Evolutionary conservation across 2,113 vertebrate genomes (phyloP), one percentile per base, ranked within the genome.

Genomic region (Girardinichthys multiradiatus): DNA sequence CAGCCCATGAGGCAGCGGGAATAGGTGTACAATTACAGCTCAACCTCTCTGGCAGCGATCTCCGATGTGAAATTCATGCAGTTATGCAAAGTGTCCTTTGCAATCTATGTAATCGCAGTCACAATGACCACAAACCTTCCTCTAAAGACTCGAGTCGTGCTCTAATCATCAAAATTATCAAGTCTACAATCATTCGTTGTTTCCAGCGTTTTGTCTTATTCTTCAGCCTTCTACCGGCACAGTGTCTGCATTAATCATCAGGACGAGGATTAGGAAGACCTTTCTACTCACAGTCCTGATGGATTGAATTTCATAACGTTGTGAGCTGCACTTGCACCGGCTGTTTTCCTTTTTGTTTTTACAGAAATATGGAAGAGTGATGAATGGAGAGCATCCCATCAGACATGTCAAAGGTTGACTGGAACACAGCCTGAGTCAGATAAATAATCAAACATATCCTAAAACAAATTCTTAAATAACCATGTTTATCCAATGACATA

Each of bases 311-410:
- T 79, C 67, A 78, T 45, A 51, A 78, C 48, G 57, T 28, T 27
- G 35, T 1, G 19, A 12, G 29, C 35, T 2, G 10, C 8, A 26
- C 76, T 87, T 76, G 76, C 64, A 4, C 57, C 48, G 71, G 79
- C 65, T 64, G 21, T 54, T 9, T n/a, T 45, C 14, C 19, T 60
- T 30, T 19, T 19, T 17, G 51, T 29, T 57, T 78, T 66, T 76
- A 79, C 63, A 61, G 70, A 64, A 67, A 75, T 76, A 73, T 70
- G 81, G 77, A 73, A 79, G 59, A 72, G 59, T 87, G 86, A 87
- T 86, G 86, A 87, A 91, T 82, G 75, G 70, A 90, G 89, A 85
- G 87, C 85, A 87, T 90, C 84, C 88, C 76, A 78, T 67, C 78
- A 80, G 31, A 57, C 74, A 26, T 70, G 66, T 64, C 24, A 79